Conservation (phyloP, 1,140 invertebrate genomes). For the Choristoneura fumiferana region DNA sequence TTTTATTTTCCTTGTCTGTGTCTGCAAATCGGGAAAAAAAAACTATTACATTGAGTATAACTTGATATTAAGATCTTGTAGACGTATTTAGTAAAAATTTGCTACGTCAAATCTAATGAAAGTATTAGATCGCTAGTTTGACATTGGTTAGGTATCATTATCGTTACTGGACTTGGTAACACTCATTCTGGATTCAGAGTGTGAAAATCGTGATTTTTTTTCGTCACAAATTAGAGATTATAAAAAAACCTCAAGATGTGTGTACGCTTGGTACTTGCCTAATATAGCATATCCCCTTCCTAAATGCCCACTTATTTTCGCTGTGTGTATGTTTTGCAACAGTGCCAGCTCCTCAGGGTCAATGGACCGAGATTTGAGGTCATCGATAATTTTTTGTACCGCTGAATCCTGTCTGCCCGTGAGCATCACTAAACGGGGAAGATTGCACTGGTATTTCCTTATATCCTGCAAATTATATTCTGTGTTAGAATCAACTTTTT, state of each 20-base stretch:
- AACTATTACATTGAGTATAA: too few species aligned
- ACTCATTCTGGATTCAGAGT: too few species aligned
- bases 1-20: constrained; percentile 17
- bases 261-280: neutral
- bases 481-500: too few species aligned
- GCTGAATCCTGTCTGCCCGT: constrained; percentile 38
- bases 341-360: constrained; percentile 40
- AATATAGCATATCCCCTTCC: neutral
- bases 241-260: too few species aligned
- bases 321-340: constrained; percentile 28
- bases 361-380: constrained; percentile 29
- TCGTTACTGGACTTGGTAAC: too few species aligned
- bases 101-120: too few species aligned
- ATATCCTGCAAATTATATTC: constrained; percentile 33
- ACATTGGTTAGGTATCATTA: too few species aligned
- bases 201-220: too few species aligned
- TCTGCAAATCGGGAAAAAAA: neutral
- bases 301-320: neutral
- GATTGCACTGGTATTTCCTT: constrained; percentile 27
- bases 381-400: constrained; percentile 31
- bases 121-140: too few species aligned
- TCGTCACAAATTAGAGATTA: too few species aligned
- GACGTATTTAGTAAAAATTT: too few species aligned
- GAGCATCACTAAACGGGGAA: constrained; percentile 37
- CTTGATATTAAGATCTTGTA: too few species aligned